These are phyloP conservation scores for Caranx ignobilis DNA, from an alignment of 2,113 vertebrate genomes.

Conservation along the genomic window DNA sequence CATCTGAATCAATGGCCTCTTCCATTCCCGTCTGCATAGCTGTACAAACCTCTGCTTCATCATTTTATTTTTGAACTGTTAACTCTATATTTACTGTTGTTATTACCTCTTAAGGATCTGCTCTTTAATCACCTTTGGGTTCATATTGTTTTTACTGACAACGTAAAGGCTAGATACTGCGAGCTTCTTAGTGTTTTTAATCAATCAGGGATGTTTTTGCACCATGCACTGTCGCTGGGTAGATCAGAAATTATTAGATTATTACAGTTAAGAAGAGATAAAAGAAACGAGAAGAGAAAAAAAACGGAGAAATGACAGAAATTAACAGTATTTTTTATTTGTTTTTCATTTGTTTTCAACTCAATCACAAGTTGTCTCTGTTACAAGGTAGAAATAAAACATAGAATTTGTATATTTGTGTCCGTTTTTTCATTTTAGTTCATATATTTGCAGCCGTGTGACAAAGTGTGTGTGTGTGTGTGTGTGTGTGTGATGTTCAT, in stretches of 20 bases:
- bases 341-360: slow-evolving; percentile 74
- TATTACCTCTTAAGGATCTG: slow-evolving; percentile 54
- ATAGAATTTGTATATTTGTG: slow-evolving; percentile 78
- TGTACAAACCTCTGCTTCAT: slow-evolving; percentile 71
- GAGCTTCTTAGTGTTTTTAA: slow-evolving; percentile 73
- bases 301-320: slow-evolving; percentile 6
- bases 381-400: slow-evolving; percentile 82
- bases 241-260: slow-evolving; percentile 69
- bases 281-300: too few species aligned
- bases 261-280: slow-evolving; percentile 41
- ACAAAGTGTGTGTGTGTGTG: neutral
- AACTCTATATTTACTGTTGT: slow-evolving; percentile 49
- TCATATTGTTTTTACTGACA: slow-evolving; percentile 66
- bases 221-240: slow-evolving; percentile 80
- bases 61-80: slow-evolving; percentile 37
- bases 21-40: slow-evolving; percentile 57
- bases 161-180: slow-evolving; percentile 61
- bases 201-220: slow-evolving; percentile 83
- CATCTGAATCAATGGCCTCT: slow-evolving; percentile 36
- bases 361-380: slow-evolving; percentile 76
- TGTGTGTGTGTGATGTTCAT: slow-evolving; percentile 30
- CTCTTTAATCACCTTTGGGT: slow-evolving; percentile 35
- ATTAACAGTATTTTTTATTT: slow-evolving; percentile 73
- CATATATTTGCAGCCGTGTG: neutral
- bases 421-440: slow-evolving; percentile 41